These are phyloP conservation scores for Saxidomus purpurata DNA, from an alignment of 1,140 invertebrate species.

Conservation along the genomic window DNA sequence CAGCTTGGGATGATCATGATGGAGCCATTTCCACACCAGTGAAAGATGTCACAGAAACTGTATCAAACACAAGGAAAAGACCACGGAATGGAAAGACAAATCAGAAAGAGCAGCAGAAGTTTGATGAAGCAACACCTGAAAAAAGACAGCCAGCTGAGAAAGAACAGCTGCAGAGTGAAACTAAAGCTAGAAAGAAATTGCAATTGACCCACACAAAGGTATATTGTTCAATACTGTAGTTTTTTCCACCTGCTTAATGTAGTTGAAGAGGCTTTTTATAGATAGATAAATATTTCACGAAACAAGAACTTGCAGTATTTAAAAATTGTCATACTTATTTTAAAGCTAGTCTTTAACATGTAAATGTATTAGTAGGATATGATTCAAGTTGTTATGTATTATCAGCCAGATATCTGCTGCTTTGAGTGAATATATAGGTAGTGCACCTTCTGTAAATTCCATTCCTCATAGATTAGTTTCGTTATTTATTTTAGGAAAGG, in stretches of 20 bases:
- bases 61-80: constrained; percentile 60
- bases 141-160: background rate
- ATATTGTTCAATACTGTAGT: too few species aligned
- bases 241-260: too few species aligned
- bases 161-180: constrained; percentile 39
- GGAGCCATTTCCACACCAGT: constrained; percentile 49
- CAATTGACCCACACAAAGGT: constrained; percentile 21
- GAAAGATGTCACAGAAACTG: constrained; percentile 19
- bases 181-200: constrained; percentile 51
- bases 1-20: constrained; percentile 78
- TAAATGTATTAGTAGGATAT: too few species aligned
- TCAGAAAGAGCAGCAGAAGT: constrained; percentile 49
- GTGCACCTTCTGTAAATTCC: background rate
- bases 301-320: too few species aligned
- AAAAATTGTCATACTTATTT: too few species aligned
- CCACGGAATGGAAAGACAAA: constrained; percentile 49
- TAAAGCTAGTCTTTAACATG: too few species aligned
- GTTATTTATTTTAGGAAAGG: background rate
- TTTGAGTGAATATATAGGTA: too few species aligned
- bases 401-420: too few species aligned
- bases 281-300: too few species aligned
- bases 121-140: constrained; percentile 57
- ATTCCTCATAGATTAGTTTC: too few species aligned
- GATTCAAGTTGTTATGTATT: too few species aligned
- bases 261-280: too few species aligned